Percentiles rank a stretch among this genome's conserved stretches.
Evolutionary conservation across 1,140 invertebrate genomes (phyloP).

Genomic region (Bombus consobrinus): DNA sequence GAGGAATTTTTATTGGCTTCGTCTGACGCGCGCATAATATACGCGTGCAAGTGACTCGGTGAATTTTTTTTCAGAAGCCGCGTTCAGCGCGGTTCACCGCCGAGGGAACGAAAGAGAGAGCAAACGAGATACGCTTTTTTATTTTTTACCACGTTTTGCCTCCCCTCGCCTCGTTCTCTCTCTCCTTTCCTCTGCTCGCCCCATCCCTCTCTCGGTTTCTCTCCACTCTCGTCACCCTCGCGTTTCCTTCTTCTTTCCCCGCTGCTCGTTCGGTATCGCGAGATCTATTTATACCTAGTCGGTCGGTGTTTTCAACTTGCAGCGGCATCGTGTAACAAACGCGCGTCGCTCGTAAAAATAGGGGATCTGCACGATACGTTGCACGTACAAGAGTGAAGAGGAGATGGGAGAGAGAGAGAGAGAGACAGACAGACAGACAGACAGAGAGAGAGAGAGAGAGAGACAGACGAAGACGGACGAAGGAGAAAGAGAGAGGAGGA

Average conservation of each 20-base stretch:
- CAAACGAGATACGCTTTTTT: constrained; percentile 6
- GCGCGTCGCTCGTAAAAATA: constrained; percentile 68
- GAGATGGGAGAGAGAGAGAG: background rate
- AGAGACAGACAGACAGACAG: background rate
- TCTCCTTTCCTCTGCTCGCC: background rate
- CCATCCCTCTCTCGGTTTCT: background rate
- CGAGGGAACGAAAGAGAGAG: background rate
- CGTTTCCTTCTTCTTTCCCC: constrained; percentile 24
- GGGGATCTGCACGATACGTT: constrained; percentile 49
- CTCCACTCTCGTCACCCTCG: constrained; percentile 30
- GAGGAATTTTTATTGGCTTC: constrained; percentile 58
- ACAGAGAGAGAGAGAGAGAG: background rate
- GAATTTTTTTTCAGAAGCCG: constrained; percentile 48
- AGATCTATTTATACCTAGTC: constrained; percentile 69
- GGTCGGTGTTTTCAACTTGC: constrained; percentile 68
- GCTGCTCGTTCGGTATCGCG: constrained; percentile 42
- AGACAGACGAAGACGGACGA: background rate
- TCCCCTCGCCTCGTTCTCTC: background rate
- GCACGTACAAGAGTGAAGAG: constrained; percentile 1
- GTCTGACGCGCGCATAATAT: constrained; percentile 47
- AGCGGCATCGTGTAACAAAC: constrained; percentile 65
- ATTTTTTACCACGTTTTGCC: constrained; percentile 42
- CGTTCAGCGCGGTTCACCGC: background rate
- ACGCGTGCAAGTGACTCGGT: constrained; percentile 1
- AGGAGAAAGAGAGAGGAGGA: background rate